Percentiles rank a stretch among this genome's conserved stretches.
phyloP scores from a whole-genome alignment of 1,140 invertebrate genomes.

The Penaeus japonicus region DNA sequence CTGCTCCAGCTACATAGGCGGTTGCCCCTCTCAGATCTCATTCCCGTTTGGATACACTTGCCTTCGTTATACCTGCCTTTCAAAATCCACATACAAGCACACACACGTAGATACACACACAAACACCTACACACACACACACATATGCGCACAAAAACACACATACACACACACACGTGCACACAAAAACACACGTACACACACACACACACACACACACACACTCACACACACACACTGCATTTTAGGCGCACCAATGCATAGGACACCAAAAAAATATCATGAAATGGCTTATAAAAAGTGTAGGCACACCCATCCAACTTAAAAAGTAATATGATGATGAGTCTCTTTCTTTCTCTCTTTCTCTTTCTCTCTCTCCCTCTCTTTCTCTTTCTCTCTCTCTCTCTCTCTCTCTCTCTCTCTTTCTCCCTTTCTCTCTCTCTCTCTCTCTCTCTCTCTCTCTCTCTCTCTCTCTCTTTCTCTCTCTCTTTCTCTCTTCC shows the following conservation, averaged over 20 bases:
- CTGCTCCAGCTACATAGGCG: no score
- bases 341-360: neutral
- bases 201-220: no score
- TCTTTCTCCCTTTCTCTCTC: conserved; percentile 2
- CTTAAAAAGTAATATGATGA: neutral
- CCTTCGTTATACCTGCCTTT: no score
- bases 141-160: neutral
- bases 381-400: conserved; percentile 7
- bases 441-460: conserved; percentile 13
- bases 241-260: neutral
- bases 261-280: neutral
- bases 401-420: conserved; percentile 13
- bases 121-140: neutral
- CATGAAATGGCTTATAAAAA: neutral
- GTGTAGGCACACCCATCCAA: no score
- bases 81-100: neutral
- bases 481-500: conserved; percentile 14
- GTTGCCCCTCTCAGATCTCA: no score
- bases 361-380: conserved; percentile 2
- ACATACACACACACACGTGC: no score
- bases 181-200: no score
- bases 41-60: no score
- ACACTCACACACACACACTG: no score
- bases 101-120: neutral
- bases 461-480: conserved; percentile 1